A percentile compares a stretch with the other conserved stretches of the same genome.
Conservation (phyloP, 2,797 vertebrate species). For the Euphonia xanthogaster region DNA sequence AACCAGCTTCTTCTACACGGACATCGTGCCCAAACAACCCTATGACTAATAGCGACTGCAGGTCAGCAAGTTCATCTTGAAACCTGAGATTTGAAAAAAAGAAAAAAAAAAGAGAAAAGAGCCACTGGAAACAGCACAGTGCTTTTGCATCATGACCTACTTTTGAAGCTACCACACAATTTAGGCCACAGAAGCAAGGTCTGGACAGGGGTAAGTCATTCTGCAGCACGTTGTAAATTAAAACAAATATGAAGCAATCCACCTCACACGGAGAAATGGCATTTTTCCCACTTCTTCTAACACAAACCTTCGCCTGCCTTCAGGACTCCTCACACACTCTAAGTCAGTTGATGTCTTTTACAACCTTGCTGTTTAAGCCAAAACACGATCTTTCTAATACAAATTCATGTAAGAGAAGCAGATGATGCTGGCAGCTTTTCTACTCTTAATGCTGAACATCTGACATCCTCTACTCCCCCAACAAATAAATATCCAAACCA, state of each 20-base stretch:
- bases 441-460: neutral
- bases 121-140: neutral
- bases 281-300: neutral
- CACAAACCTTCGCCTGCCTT: neutral
- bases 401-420: neutral
- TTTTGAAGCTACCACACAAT: neutral
- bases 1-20: neutral
- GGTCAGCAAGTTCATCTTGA: neutral
- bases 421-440: neutral
- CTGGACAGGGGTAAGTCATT: neutral
- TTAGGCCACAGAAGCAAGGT: neutral
- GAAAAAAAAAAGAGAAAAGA: neutral
- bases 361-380: neutral
- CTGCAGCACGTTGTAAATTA: neutral
- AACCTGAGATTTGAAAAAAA: neutral
- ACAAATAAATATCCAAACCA: neutral
- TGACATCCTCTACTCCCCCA: neutral
- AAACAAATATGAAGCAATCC: neutral
- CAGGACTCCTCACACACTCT: neutral
- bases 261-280: neutral
- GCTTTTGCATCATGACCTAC: conserved; percentile 28
- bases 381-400: neutral
- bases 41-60: fast-evolving
- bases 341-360: neutral
- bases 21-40: neutral